phyloP scores from a whole-genome alignment of 2,888 invertebrate genomes.

The Latrodectus elegans region DNA sequence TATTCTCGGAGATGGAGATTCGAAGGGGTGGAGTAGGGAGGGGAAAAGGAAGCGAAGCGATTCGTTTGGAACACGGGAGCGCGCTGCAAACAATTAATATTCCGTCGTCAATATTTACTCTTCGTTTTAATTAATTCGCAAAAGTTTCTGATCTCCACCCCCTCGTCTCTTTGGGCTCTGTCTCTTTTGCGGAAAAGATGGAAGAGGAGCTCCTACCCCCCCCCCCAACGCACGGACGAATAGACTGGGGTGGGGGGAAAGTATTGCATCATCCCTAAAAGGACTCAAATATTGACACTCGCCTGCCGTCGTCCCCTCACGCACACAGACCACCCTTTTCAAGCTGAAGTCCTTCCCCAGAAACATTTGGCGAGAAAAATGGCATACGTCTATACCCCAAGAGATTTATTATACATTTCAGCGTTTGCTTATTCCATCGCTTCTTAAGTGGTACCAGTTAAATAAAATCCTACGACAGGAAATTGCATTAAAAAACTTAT shows the following conservation, averaged over 20 bases:
- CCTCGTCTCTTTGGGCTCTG: constrained; percentile 7
- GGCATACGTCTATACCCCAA: constrained; percentile 20
- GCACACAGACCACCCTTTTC: constrained; percentile 12
- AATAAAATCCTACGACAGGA: too few relatives aligned
- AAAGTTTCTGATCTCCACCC: constrained; percentile 68
- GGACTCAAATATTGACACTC: constrained; percentile 69
- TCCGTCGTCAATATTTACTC: constrained; percentile 70
- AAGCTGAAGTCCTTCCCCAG: constrained; percentile 21
- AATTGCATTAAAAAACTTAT: too few relatives aligned
- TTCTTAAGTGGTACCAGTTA: too few relatives aligned
- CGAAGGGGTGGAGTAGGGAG: constrained; percentile 8
- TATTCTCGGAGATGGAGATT: constrained; percentile 56
- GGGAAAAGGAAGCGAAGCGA: background rate
- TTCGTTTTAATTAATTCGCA: constrained; percentile 70
- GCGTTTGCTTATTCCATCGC: background rate
- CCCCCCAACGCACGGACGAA: background rate
- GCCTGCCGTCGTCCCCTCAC: constrained; percentile 41
- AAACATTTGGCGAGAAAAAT: constrained; percentile 18
- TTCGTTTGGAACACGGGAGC: constrained; percentile 14
- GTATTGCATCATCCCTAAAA: constrained; percentile 66
- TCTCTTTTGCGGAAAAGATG: constrained; percentile 49
- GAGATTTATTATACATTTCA: background rate
- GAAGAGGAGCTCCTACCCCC: constrained; percentile 15
- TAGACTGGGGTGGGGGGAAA: constrained; percentile 6
- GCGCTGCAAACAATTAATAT: constrained; percentile 70